Evolutionary conservation across 2,113 vertebrate species (phyloP), one percentile per base, ranked within the genome.

Genomic region (Egretta garzetta): DNA sequence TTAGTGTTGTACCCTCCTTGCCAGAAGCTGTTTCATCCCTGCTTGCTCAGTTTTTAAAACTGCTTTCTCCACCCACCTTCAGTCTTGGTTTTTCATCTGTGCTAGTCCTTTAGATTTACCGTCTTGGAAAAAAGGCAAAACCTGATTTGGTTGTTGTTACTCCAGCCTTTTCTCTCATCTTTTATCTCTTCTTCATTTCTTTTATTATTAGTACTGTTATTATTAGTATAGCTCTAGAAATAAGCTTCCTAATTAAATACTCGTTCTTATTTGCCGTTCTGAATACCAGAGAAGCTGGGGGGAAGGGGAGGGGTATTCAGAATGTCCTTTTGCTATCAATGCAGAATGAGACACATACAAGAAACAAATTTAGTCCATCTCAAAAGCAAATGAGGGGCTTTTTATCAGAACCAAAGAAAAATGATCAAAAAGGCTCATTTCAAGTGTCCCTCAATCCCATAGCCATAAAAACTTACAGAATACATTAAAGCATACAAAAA

Each of bases 11-110:
- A 64, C 67, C 70, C 26, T 97, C 83, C 79, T 95, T 90, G 89
- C 72, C 71, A 93, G 76, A 49, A 96, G 87, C 95, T 92, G 86
- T 93, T 96, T 93, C 72, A 83, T 97, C 41, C 91, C 90, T 88
- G 79, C 68, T 89, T 55, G 81, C 80, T 81, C 64, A 71, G 97
- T 96, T 76, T 94, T 83, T 59, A 96, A 88, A 67, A 87, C 74
- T 80, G 58, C 39, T 83, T 93, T 96, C 85, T 80, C 56, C 71
- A 77, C 82, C 92, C 91, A 95, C 92, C 76, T 70, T 63, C 55
- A 37, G 53, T 64, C 92, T 86, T 90, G 43, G 23, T 73, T 97
- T 90, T 93, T 92, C 79, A 81, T 80, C 82, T 73, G 32, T 81
- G 82, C 85, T 71, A 2, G 53, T 91, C 66, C 90, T 86, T 86